Evolutionary conservation across 2,113 vertebrate genomes (phyloP).

Genomic region (Gila orcuttii): DNA sequence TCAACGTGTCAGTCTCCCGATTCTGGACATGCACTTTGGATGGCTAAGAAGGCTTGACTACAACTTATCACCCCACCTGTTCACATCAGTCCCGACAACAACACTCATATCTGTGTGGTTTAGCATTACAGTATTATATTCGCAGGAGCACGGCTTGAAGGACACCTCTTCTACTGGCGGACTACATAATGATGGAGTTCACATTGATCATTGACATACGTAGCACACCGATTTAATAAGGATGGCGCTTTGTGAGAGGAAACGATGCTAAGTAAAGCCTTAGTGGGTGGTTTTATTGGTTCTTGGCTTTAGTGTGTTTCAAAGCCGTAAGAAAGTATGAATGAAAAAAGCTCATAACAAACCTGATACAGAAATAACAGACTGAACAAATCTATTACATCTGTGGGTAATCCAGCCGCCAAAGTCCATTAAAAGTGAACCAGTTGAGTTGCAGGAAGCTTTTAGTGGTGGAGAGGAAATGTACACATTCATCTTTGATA

Average conservation of each 20-base stretch:
- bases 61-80: background rate
- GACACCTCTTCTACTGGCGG: conserved; percentile 19
- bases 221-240: conserved; percentile 17
- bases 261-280: background rate
- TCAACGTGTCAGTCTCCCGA: conserved; percentile 7
- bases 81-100: background rate
- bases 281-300: background rate
- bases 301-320: background rate
- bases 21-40: background rate
- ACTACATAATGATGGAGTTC: background rate
- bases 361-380: background rate
- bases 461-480: background rate
- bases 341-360: background rate
- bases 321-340: background rate
- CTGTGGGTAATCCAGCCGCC: background rate
- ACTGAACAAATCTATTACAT: background rate
- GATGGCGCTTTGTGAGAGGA: background rate
- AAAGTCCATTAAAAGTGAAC: background rate
- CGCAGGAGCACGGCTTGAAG: background rate
- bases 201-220: background rate
- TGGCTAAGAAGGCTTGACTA: background rate
- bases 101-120: conserved; percentile 17
- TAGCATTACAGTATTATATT: conserved; percentile 55
- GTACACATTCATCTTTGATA: background rate
- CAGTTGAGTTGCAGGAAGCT: background rate